phyloP scores from a whole-genome alignment of 1,140 invertebrate genomes.

The Dreissena rostriformis region DNA sequence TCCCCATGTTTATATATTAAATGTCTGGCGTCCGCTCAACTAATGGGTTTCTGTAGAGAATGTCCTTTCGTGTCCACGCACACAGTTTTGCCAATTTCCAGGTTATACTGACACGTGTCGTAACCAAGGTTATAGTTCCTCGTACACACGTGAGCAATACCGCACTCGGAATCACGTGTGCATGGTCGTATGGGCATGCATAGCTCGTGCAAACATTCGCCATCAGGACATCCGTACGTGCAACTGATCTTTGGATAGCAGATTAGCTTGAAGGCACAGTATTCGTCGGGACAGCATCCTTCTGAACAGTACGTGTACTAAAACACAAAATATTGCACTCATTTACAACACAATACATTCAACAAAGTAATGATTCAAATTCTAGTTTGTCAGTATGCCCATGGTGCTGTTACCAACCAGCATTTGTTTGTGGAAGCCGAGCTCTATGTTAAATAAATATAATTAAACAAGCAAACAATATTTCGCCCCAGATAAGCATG shows the following conservation, averaged over 20 bases:
- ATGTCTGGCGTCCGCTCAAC: neutral
- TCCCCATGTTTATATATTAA: no score
- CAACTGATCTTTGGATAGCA: conserved; percentile 78
- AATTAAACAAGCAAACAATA: no score
- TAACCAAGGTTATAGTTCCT: conserved; percentile 76
- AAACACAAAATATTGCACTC: conserved; percentile 49
- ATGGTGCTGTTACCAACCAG: no score
- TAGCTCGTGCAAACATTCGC: conserved; percentile 69
- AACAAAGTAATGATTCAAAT: no score
- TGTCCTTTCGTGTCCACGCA: conserved; percentile 82
- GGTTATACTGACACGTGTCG: conserved; percentile 74
- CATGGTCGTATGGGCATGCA: conserved; percentile 74
- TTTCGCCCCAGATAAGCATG: no score
- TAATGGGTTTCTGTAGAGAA: conserved; percentile 22
- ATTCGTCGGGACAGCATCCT: conserved; percentile 76
- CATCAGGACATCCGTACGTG: conserved; percentile 74
- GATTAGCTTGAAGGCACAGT: conserved; percentile 74
- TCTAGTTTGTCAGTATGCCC: no score
- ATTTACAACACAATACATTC: no score
- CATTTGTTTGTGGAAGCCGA: no score
- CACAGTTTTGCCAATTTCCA: conserved; percentile 82
- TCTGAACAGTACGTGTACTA: conserved; percentile 74
- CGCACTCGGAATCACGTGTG: conserved; percentile 60
- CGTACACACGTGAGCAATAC: conserved; percentile 66
- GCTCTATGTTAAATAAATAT: no score